phyloP scores from a whole-genome alignment of 2,113 vertebrate species.

The Aegotheles bennettii region DNA sequence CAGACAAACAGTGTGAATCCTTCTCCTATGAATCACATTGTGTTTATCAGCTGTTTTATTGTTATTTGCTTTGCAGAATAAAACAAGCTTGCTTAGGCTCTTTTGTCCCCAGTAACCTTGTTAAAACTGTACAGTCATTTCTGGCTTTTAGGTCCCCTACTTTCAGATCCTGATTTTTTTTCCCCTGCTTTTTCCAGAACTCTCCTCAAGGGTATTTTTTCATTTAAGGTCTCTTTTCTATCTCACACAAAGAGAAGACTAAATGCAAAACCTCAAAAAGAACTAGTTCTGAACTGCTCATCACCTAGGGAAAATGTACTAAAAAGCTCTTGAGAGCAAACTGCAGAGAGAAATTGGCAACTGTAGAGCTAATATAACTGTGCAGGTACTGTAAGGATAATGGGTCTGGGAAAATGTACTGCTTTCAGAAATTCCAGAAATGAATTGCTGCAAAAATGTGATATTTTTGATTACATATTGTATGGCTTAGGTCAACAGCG shows the following conservation, averaged over 20 bases:
- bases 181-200: neutral
- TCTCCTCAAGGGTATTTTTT: conserved; percentile 8
- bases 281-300: conserved; percentile 1
- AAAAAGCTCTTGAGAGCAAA: conserved; percentile 16
- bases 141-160: neutral
- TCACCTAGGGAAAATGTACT: neutral
- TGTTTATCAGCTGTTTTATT: neutral
- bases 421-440: neutral
- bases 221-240: neutral
- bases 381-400: neutral
- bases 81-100: neutral
- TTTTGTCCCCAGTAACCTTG: conserved; percentile 2
- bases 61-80: neutral
- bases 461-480: neutral
- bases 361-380: neutral
- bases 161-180: neutral
- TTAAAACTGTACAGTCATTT: neutral
- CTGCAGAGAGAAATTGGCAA: neutral
- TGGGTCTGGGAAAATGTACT: neutral
- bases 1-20: neutral
- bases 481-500: neutral
- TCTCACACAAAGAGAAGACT: neutral
- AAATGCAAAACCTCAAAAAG: conserved; percentile 8
- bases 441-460: neutral
- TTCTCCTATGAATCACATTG: neutral